Conservation (phyloP, 2,113 vertebrate genomes). For the Prochilodus magdalenae region DNA sequence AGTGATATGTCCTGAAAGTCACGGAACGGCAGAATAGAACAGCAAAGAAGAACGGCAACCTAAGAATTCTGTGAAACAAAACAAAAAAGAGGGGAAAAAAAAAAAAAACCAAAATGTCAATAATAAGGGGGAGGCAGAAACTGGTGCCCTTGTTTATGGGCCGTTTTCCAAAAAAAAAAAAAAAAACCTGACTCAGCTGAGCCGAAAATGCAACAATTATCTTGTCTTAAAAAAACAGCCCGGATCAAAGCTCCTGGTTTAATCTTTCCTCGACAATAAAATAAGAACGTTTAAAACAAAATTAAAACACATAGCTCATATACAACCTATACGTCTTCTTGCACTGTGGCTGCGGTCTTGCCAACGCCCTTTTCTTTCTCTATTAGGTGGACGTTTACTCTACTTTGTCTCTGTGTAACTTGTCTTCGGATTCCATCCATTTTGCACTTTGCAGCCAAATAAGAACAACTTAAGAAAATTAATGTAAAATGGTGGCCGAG, state of each 20-base stretch:
- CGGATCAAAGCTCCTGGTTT: constrained; percentile 55
- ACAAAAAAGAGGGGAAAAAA: neutral
- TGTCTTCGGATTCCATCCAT: constrained; percentile 56
- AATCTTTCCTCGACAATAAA: constrained; percentile 67
- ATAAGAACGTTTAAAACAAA: constrained; percentile 69
- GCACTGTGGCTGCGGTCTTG: constrained; percentile 32
- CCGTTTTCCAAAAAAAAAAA: constrained; percentile 10
- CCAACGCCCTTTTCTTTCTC: constrained; percentile 5
- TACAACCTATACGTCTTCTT: constrained; percentile 66
- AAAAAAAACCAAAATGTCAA: neutral
- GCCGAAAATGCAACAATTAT: constrained; percentile 47
- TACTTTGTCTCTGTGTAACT: constrained; percentile 15
- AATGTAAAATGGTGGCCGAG: constrained; percentile 43
- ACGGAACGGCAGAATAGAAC: neutral
- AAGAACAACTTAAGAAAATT: constrained; percentile 61
- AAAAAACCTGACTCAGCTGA: constrained; percentile 9
- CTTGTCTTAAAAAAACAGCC: constrained; percentile 69
- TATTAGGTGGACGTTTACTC: constrained; percentile 31
- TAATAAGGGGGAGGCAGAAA: too few species aligned
- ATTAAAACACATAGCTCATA: constrained; percentile 71
- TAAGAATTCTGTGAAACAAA: neutral
- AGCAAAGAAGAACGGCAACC: neutral
- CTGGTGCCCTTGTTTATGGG: constrained; percentile 4
- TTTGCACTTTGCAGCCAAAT: constrained; percentile 53
- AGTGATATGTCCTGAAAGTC: neutral